Evolutionary conservation across 92 coral and sea anemone species (phyloP), one percentile per base, ranked within the genome.

Genomic region (Paragorgia papillata): DNA sequence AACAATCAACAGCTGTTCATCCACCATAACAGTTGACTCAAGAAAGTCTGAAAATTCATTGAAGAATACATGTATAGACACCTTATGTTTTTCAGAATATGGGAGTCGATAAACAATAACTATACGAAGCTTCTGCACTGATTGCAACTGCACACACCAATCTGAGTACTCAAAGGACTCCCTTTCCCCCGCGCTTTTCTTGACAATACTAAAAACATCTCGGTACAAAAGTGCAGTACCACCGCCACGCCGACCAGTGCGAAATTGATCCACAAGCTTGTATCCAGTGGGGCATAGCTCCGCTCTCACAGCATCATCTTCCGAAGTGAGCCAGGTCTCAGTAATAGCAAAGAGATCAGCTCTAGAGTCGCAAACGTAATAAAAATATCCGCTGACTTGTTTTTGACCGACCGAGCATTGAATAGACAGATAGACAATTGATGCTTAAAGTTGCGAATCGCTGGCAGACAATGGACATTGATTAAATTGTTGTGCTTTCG

Each of bases 281-380:
- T 65, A 76, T 19, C 87, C 87, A 51, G 83, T 22, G 17, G 83
- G 87, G 14, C 15, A 15, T n/a, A 66, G 40, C 55, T 83, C 83
- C 4, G 33, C 21, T 50, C 69, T 76, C 17, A 29, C 39, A 59
- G 66, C 66, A 3, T n/a, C n/a, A n/a, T n/a, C n/a, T n/a, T n/a
- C n/a, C n/a, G n/a, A n/a, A n/a, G n/a, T n/a, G n/a, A n/a, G n/a
- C n/a, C n/a, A n/a, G n/a, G n/a, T n/a, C n/a, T n/a, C n/a, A n/a
- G n/a, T n/a, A n/a, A n/a, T n/a, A n/a, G n/a, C n/a, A n/a, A n/a
- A n/a, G n/a, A n/a, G n/a, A n/a, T n/a, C n/a, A n/a, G n/a, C n/a
- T n/a, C n/a, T n/a, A n/a, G n/a, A n/a, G n/a, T n/a, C n/a, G n/a
- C n/a, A n/a, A n/a, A n/a, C n/a, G n/a, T n/a, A n/a, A n/a, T n/a